A percentile compares a stretch with the other conserved stretches of the same genome.
Conservation (phyloP, 2,113 vertebrate genomes). For the Trichomycterus rosablanca region DNA sequence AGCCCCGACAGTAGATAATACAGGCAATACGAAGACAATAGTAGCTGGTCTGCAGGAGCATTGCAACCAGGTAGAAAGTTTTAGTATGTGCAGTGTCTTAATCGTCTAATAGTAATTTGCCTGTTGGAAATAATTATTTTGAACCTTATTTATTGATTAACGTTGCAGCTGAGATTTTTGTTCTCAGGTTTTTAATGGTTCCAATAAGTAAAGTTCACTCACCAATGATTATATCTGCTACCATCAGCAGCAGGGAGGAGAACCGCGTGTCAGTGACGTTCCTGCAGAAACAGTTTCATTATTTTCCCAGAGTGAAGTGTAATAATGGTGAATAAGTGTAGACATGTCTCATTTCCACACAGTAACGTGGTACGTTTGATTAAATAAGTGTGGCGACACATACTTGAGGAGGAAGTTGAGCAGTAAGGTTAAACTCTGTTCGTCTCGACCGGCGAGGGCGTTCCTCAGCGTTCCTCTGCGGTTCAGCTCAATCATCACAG, state of each 20-base stretch:
- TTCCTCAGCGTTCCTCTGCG: constrained; percentile 89
- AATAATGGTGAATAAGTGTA: background rate
- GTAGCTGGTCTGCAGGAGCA: no score
- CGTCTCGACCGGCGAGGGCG: constrained; percentile 89
- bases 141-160: no score
- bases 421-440: constrained; percentile 74
- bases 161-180: no score
- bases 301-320: background rate
- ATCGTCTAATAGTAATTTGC: no score
- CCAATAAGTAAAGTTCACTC: constrained; percentile 49
- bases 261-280: constrained; percentile 83
- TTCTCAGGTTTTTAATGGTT: no score
- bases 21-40: no score
- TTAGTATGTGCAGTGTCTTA: no score
- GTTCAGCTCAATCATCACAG: constrained; percentile 88
- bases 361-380: background rate
- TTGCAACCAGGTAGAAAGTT: no score
- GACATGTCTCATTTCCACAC: no score
- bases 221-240: constrained; percentile 85
- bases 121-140: no score
- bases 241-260: constrained; percentile 74
- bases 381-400: background rate
- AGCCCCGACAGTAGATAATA: no score
- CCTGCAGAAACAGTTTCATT: constrained; percentile 59
- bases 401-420: constrained; percentile 90